Conservation (phyloP, 2,113 vertebrate genomes). For the Craseonycteris thonglongyai region DNA sequence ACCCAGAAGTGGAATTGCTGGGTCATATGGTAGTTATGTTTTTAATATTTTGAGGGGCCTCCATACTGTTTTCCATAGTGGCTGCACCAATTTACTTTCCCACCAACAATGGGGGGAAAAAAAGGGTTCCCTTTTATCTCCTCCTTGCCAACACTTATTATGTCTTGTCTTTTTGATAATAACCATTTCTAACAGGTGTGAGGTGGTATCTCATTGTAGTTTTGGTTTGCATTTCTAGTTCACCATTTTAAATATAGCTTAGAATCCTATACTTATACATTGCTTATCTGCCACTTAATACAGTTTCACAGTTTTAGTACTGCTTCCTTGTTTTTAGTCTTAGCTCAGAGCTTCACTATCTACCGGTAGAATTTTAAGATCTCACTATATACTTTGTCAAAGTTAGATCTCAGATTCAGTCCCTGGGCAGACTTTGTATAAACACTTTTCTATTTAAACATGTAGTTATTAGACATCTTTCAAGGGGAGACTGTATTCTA, state of each 20-base stretch:
- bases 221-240: background rate
- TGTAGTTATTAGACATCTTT: background rate
- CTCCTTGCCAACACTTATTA: background rate
- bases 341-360: background rate
- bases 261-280: background rate
- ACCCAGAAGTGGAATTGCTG: background rate
- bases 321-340: constrained; percentile 14
- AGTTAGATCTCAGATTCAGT: background rate
- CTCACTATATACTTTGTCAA: background rate
- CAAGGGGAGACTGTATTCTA: background rate
- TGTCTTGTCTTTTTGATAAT: background rate
- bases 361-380: constrained; percentile 9
- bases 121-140: background rate
- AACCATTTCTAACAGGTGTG: background rate
- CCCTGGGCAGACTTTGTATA: background rate
- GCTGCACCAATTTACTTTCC: background rate
- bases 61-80: background rate
- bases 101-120: background rate
- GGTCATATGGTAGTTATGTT: background rate
- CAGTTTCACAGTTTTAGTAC: background rate
- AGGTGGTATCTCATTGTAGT: background rate
- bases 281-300: background rate
- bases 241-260: background rate
- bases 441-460: background rate
- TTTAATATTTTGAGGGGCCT: background rate